A percentile compares a stretch with the other conserved stretches of the same genome.
Conservation (phyloP, 2,797 vertebrate genomes). For the Aphelocoma californica region DNA sequence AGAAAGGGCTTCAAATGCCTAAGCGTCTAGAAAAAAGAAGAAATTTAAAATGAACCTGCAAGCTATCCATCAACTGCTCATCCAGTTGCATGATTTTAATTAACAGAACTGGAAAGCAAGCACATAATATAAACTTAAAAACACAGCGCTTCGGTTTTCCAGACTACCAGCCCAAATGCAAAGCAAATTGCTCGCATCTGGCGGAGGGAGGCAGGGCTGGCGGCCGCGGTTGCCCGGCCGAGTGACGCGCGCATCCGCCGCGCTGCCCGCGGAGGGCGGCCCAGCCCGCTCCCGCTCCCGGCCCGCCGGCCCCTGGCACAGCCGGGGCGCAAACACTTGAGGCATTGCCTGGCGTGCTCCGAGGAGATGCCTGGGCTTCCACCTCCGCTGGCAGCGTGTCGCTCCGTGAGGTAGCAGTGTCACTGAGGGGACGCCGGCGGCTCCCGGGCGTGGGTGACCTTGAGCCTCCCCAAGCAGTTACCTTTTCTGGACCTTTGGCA, state of each 20-base stretch:
- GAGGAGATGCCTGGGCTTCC: not conserved
- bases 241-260: not conserved
- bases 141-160: not conserved
- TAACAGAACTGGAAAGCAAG: constrained; percentile 44
- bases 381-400: rapidly evolving
- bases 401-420: not conserved
- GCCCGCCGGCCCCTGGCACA: not conserved
- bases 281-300: not conserved
- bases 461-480: constrained; percentile 28
- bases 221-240: rapidly evolving
- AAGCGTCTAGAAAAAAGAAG: not conserved
- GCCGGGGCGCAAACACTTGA: not conserved
- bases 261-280: rapidly evolving
- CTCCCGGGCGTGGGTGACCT: constrained; percentile 23
- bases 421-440: not conserved
- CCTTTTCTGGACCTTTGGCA: constrained; percentile 62
- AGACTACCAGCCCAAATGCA: not conserved
- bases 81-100: constrained; percentile 25
- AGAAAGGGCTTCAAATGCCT: not conserved
- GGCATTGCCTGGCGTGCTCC: not conserved
- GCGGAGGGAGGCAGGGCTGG: not conserved
- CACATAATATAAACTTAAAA: constrained; percentile 26
- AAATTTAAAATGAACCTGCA: not conserved
- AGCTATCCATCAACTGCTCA: constrained; percentile 5
- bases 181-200: constrained; percentile 18